Evolutionary conservation across 1,140 invertebrate genomes (phyloP).

Genomic region (Agraylea sexmaculata): DNA sequence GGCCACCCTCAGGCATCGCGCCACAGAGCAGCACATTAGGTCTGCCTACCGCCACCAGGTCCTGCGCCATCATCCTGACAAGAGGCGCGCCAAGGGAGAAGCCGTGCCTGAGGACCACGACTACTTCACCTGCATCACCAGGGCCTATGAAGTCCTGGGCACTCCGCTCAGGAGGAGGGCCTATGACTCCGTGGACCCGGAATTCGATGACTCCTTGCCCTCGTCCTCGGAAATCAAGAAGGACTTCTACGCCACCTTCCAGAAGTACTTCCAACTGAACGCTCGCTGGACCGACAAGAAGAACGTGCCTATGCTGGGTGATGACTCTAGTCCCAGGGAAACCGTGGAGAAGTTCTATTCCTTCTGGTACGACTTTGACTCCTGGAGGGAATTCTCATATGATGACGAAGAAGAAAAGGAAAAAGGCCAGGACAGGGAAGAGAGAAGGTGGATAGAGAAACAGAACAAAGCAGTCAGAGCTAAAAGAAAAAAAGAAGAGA

Average conservation of each 20-base stretch:
- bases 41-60: slow-evolving; percentile 87
- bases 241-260: slow-evolving; percentile 73
- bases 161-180: slow-evolving; percentile 69
- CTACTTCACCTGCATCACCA: slow-evolving; percentile 99
- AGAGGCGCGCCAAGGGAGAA: slow-evolving; percentile 79
- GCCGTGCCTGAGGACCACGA: slow-evolving; percentile 77
- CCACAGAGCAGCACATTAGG: slow-evolving; percentile 86
- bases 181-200: slow-evolving; percentile 93
- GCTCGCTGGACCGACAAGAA: slow-evolving; percentile 83
- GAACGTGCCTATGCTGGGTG: slow-evolving; percentile 77
- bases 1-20: slow-evolving; percentile 60
- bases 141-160: slow-evolving; percentile 68
- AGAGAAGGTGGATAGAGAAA: slow-evolving; percentile 94
- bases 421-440: slow-evolving; percentile 90
- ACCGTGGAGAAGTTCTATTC: slow-evolving; percentile 78
- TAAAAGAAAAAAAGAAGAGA: slow-evolving; percentile 94
- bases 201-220: slow-evolving; percentile 85
- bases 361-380: slow-evolving; percentile 97
- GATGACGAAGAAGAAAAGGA: slow-evolving; percentile 98
- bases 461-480: slow-evolving; percentile 86
- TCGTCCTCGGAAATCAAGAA: slow-evolving; percentile 61
- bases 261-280: slow-evolving; percentile 76
- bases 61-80: slow-evolving; percentile 94
- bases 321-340: slow-evolving; percentile 52
- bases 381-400: slow-evolving; percentile 99